Base-by-base conservation (phyloP, 1,140 invertebrate genomes). In the Proctacanthus coquilletti region DNA sequence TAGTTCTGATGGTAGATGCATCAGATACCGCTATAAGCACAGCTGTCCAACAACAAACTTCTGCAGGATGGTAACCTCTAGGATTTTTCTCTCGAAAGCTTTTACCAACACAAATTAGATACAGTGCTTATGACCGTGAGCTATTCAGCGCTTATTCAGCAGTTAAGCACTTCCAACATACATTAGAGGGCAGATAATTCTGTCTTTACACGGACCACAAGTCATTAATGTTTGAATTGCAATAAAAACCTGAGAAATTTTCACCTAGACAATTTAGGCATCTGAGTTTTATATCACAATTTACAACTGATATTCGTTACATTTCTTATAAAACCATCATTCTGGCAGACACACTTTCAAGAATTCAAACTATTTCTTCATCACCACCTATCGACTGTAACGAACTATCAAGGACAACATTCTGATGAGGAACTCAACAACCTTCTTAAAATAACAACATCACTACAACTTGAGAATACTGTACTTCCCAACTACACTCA, bases 51-150 rank as follows among this genome's bases (percentile, higher is more conserved):
- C 61, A 65, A 41, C 11, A 21, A 0, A 15, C 39, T 3, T 25
- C 49, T 20, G 34, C 32, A 18, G 11, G 33, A 3, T 49, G 48
- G 45, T 39, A 55, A 44, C 62, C 62, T 5, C 39, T 66, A 1
- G 54, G 40, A 8, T 68, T 65, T 42, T 63, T 58, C 38, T 58
- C 50, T 6, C 52, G 45, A 34, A 55, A 52, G 38, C 38, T 63
- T 5, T 42, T 23, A 5, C 11, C 37, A 10, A 17, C 54, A 3
- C 39, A 61, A 35, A 39, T n/a, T 5, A 52, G 50, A 35, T 55
- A 58, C 32, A 45, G 38, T 14, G 42, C 52, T 0, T 63, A 60
- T 37, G 52, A 64, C 43, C 31, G 61, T 3, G 60, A 66, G 46
- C 46, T 67, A 0, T 30, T 55, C 0, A 56, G 52, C 5, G 47